Percentiles rank a stretch among this genome's conserved stretches.
phyloP scores from a whole-genome alignment of 2,888 invertebrate species.

The Ectropis crepuscularia region DNA sequence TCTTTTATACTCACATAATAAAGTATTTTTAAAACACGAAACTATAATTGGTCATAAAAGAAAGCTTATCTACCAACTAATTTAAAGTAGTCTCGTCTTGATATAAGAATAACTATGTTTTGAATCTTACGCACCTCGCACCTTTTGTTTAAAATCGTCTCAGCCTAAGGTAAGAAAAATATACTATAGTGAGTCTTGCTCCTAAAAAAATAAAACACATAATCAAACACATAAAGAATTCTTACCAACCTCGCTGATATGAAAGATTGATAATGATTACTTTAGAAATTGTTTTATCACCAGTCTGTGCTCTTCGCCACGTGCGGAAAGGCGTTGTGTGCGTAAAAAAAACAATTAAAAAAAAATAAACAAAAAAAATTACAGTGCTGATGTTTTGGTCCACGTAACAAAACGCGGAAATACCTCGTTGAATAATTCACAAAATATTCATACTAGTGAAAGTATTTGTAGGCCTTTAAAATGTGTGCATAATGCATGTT shows the following conservation, averaged over 20 bases:
- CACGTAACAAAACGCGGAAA: constrained; percentile 37
- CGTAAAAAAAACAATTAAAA: constrained; percentile 24
- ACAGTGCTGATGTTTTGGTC: constrained; percentile 35
- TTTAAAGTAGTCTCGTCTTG: too few relatives aligned
- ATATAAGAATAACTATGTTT: too few relatives aligned
- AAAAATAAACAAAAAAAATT: constrained; percentile 13
- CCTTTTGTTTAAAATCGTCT: neutral
- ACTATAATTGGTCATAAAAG: too few relatives aligned
- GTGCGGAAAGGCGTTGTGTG: constrained; percentile 34
- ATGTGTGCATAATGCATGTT: constrained; percentile 26
- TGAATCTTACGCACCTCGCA: too few relatives aligned
- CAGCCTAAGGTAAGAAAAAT: neutral
- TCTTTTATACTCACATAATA: too few relatives aligned
- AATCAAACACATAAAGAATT: constrained; percentile 8
- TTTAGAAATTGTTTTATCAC: constrained; percentile 38
- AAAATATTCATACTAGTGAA: constrained; percentile 42
- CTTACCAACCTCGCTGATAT: constrained; percentile 33
- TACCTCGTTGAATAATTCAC: neutral
- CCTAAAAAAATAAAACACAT: constrained; percentile 5
- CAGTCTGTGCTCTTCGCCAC: constrained; percentile 33
- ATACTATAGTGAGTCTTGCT: neutral
- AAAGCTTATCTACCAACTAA: too few relatives aligned
- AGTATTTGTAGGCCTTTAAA: constrained; percentile 42
- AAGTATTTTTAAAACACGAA: neutral
- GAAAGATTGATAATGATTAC: constrained; percentile 41